These are phyloP conservation scores for Aselliscus stoliczkanus DNA, from an alignment of 2,797 vertebrate genomes.

Conservation along the genomic window DNA sequence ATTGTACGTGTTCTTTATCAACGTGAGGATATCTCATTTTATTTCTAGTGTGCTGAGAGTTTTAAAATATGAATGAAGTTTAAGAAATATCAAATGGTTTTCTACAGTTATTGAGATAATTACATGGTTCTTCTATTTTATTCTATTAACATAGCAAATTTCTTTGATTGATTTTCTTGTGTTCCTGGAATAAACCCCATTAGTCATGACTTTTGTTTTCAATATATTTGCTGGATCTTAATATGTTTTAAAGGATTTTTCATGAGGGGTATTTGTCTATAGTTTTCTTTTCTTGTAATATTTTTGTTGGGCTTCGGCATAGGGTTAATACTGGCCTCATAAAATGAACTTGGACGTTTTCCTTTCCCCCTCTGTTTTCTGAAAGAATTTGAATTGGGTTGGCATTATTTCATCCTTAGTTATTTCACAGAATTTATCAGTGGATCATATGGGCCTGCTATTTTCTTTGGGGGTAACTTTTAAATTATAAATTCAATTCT, in stretches of 20 bases:
- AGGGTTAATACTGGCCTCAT: not conserved
- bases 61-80: not conserved
- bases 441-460: not conserved
- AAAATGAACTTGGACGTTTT: not conserved
- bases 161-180: not conserved
- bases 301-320: not conserved
- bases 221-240: not conserved
- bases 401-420: not conserved
- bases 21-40: not conserved
- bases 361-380: not conserved
- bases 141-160: not conserved
- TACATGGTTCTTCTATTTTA: not conserved
- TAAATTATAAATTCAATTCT: not conserved
- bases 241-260: not conserved
- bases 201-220: not conserved
- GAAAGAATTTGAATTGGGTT: not conserved
- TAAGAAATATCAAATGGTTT: not conserved
- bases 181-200: not conserved
- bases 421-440: not conserved
- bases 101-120: not conserved
- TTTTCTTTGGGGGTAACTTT: not conserved
- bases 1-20: not conserved
- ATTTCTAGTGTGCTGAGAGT: not conserved
- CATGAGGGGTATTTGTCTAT: not conserved
- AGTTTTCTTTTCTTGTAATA: not conserved